Conservation (phyloP, 2,888 invertebrate species). For the Hermodice carunculata region DNA sequence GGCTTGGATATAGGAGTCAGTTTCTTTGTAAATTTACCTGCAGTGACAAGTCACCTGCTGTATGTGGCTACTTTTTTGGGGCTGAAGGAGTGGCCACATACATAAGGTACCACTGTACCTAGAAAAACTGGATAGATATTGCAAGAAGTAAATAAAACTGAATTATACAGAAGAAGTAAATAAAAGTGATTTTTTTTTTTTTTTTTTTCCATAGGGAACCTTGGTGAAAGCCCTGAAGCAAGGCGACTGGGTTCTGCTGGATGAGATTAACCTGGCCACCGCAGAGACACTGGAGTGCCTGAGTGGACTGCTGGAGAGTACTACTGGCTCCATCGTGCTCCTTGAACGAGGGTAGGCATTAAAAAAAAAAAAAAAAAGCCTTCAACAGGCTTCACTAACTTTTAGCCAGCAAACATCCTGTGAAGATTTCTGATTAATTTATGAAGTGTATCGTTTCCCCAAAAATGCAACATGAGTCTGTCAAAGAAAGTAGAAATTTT, state of each 20-base stretch:
- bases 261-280: conserved; percentile 98
- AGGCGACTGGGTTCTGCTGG: conserved; percentile 96
- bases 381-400: no score
- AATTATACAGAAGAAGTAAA: not conserved
- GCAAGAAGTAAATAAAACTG: not conserved
- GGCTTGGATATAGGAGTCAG: no score
- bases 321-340: conserved; percentile 83
- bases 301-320: conserved; percentile 88
- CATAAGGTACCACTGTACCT: no score
- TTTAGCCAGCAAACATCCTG: no score
- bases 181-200: not conserved
- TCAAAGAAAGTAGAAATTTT: no score
- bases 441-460: no score
- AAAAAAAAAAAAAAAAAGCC: not conserved
- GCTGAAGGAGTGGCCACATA: no score
- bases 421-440: no score
- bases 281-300: conserved; percentile 96
- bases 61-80: no score
- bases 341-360: conserved; percentile 82
- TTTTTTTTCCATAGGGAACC: conserved; percentile 76
- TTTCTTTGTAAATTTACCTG: no score
- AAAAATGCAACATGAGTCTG: no score
- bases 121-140: not conserved
- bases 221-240: conserved; percentile 86
- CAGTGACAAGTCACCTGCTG: no score